Evolutionary conservation across 2,888 invertebrate species (phyloP).

Genomic region (Apoda limacodes): DNA sequence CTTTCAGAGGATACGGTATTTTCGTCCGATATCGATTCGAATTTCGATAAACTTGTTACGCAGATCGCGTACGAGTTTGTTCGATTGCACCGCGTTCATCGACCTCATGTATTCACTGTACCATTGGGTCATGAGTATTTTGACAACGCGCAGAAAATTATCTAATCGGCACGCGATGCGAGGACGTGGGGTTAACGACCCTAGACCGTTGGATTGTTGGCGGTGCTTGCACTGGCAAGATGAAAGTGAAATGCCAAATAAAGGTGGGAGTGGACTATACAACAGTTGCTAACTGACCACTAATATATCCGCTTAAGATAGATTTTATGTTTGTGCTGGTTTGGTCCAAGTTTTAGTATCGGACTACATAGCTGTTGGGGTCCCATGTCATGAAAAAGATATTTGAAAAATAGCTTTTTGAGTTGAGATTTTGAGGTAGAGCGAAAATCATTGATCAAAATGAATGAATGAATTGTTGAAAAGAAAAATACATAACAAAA

Average conservation of each 20-base stretch:
- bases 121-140: slow-evolving; percentile 68
- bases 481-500: too few relatives aligned
- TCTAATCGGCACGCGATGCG: slow-evolving; percentile 67
- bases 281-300: too few relatives aligned
- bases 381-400: too few relatives aligned
- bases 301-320: too few relatives aligned
- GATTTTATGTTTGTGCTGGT: too few relatives aligned
- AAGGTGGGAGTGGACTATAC: too few relatives aligned
- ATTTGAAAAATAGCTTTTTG: too few relatives aligned
- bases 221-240: slow-evolving; percentile 36
- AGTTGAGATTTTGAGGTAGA: too few relatives aligned
- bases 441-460: too few relatives aligned
- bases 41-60: slow-evolving; percentile 26
- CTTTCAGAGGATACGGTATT: slow-evolving; percentile 34
- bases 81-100: slow-evolving; percentile 42
- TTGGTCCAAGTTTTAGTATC: too few relatives aligned
- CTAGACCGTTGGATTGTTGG: slow-evolving; percentile 36
- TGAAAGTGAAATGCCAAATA: slow-evolving; percentile 64
- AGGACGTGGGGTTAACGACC: slow-evolving; percentile 59
- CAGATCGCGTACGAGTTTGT: slow-evolving; percentile 39
- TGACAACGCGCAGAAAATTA: slow-evolving; percentile 67
- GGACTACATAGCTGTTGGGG: too few relatives aligned
- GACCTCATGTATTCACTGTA: slow-evolving; percentile 59
- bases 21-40: slow-evolving; percentile 38
- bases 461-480: too few relatives aligned